phyloP scores from a whole-genome alignment of 1,140 invertebrate species.

The Hesperophylax magnus region DNA sequence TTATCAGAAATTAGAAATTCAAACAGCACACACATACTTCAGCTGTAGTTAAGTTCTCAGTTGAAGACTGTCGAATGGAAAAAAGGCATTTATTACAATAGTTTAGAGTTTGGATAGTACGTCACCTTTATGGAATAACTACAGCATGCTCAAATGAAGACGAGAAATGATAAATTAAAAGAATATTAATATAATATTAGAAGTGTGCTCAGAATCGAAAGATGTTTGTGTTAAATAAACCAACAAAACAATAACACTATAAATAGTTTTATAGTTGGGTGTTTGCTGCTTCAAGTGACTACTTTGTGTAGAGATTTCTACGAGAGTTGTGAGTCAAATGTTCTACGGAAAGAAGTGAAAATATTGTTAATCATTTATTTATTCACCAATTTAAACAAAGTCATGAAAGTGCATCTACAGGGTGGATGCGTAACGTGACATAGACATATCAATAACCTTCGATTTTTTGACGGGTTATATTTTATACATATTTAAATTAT shows the following conservation, averaged over 20 bases:
- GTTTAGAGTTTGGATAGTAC: constrained; percentile 73
- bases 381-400: neutral
- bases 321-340: constrained; percentile 44
- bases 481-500: too few species aligned
- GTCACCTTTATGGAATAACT: constrained; percentile 68
- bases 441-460: too few species aligned
- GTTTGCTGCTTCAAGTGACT: constrained; percentile 29
- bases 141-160: constrained; percentile 50
- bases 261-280: constrained; percentile 9
- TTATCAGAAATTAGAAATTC: constrained; percentile 57
- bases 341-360: constrained; percentile 42
- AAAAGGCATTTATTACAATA: constrained; percentile 50
- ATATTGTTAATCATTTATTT: neutral
- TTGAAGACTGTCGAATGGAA: constrained; percentile 48
- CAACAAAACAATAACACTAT: neutral
- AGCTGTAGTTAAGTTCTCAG: constrained; percentile 41
- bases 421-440: neutral
- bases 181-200: constrained; percentile 10
- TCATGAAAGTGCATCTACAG: constrained; percentile 22
- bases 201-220: constrained; percentile 25
- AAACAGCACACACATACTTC: constrained; percentile 57
- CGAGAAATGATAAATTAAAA: neutral
- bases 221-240: neutral
- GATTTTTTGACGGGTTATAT: too few species aligned
- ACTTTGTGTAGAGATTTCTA: constrained; percentile 48